A percentile compares a stretch with the other conserved stretches of the same genome.
These are phyloP conservation scores for Contarinia nasturtii DNA, from an alignment of 1,140 invertebrate species.

Conservation along the genomic window DNA sequence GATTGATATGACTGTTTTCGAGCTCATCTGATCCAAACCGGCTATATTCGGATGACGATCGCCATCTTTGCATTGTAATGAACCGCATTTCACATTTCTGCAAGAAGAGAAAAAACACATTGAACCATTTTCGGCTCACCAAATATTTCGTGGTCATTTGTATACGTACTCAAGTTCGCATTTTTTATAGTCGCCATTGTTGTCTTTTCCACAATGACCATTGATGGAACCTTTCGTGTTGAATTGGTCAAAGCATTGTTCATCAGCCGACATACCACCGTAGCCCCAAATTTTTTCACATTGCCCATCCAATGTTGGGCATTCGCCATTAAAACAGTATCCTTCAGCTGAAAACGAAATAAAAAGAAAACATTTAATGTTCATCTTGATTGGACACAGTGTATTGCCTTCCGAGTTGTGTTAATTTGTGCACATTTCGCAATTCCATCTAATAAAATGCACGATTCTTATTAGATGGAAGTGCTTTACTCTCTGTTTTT, in stretches of 20 bases:
- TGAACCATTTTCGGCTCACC: not conserved
- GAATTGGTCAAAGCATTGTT: conserved; percentile 80
- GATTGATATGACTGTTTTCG: conserved; percentile 68
- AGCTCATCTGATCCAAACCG: conserved; percentile 60
- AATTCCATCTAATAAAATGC: too few species aligned
- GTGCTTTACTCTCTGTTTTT: too few species aligned
- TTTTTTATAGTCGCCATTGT: conserved; percentile 59
- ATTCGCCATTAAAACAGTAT: conserved; percentile 80
- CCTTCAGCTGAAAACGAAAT: conserved; percentile 24
- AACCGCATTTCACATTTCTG: conserved; percentile 75
- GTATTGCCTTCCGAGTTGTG: too few species aligned
- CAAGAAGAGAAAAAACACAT: conserved; percentile 5
- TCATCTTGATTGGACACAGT: too few species aligned
- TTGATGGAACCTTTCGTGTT: conserved; percentile 84
- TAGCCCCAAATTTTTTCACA: conserved; percentile 85
- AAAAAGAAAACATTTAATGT: too few species aligned
- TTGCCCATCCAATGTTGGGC: conserved; percentile 70
- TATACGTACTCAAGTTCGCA: conserved; percentile 67
- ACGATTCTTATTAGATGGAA: too few species aligned
- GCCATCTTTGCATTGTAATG: conserved; percentile 77
- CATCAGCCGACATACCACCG: conserved; percentile 53
- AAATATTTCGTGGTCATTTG: too few species aligned
- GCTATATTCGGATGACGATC: conserved; percentile 52
- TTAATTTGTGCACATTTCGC: too few species aligned
- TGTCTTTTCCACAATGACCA: conserved; percentile 78